Base-by-base conservation (phyloP, 2,888 invertebrate species). In the Machimus rusticus region DNA sequence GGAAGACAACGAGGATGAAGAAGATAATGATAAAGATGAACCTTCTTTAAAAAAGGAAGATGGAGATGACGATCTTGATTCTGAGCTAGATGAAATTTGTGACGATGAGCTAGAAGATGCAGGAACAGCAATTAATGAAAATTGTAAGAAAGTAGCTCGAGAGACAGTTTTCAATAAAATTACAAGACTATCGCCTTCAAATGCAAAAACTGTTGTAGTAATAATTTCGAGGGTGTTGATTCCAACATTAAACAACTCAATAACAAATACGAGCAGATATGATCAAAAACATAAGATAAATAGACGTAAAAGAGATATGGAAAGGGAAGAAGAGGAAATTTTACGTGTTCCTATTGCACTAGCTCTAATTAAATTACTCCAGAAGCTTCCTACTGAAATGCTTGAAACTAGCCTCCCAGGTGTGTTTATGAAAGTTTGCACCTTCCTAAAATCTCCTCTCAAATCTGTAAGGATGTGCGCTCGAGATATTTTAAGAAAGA, bases 401-500 rank as follows among this genome's bases (percentile, higher is more conserved):
- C 92, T 99, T 86, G 95, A 96, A 66, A 93, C 94, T 86, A 96
- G 97, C 92, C 92, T 99, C 84, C 96, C 97, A 86, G 96, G 98
- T 74, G 95, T 98, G 84, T 95, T 98, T 89, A 95, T 97, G 94
- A 98, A 98, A 92, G 93, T 99, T 0, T 98, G 98, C 90, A 96
- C 96, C 0, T 98, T 99, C 91, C 93, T 99, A 87, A 97, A 97
- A 92, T 98, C 98, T 0, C 96, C 97, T 2, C 92, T 98, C 28
- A 96, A 96, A 90, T 97, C 97, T 90, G 97, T 99, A 2, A 94
- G 99, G 74, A 95, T 96, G 91, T 93, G 95, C 0, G 96, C 99
- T 0, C 94, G 98, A 46, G 97, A 98, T 91, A 98, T 97, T n/a
- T 94, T 99, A n/a, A 96, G 97, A 90, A 97, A 98, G 92, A 97